Evolutionary conservation across 2,113 vertebrate genomes (phyloP).

Genomic region (Cyanoramphus novaezelandiae): DNA sequence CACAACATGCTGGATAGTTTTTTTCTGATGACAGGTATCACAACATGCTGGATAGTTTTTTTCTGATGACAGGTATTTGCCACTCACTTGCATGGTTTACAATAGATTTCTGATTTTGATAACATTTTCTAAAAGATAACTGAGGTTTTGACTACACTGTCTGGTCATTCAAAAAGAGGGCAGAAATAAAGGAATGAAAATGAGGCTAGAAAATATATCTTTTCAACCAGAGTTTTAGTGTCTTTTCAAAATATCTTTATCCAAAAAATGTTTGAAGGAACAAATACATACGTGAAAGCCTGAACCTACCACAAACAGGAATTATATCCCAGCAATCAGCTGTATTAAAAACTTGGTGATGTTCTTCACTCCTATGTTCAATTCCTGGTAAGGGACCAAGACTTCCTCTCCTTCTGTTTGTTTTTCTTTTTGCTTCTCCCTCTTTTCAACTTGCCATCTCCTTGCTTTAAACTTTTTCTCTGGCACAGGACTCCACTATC

Average conservation of each 20-base stretch:
- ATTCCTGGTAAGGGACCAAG: not conserved
- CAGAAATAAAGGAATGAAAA: not conserved
- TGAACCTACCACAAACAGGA: not conserved
- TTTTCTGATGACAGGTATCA: not conserved
- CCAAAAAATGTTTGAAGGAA: not conserved
- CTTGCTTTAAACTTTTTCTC: rapidly evolving
- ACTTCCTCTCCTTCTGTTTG: not conserved
- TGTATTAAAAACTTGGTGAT: not conserved
- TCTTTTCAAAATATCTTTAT: not conserved
- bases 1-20: rapidly evolving
- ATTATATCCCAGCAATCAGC: not conserved
- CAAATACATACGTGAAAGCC: not conserved
- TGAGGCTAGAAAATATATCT: not conserved
- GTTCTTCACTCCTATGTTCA: not conserved
- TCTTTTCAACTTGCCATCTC: not conserved
- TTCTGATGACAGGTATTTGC: not conserved
- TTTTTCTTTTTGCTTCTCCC: not conserved
- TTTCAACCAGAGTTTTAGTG: not conserved
- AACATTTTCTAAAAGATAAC: not conserved
- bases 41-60: rapidly evolving
- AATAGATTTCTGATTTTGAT: not conserved
- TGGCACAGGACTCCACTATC: not conserved
- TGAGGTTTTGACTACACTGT: not conserved
- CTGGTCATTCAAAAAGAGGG: not conserved
- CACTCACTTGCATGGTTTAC: not conserved